These are phyloP conservation scores for Miltochrista miniata DNA, from an alignment of 2,888 invertebrate species.

Conservation along the genomic window DNA sequence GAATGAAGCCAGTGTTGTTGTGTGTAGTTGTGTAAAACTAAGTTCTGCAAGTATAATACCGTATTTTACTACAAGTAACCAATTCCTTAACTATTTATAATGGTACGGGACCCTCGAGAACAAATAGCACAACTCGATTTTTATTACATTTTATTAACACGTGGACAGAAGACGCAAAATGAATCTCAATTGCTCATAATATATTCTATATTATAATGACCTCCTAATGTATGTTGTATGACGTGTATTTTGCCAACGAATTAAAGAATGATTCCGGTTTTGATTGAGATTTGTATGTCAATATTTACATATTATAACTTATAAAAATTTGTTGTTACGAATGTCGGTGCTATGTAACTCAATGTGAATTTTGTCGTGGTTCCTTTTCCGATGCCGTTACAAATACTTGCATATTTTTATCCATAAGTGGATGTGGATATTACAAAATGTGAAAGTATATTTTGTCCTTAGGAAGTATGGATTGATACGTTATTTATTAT, in stretches of 20 bases:
- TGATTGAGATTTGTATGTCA: conserved; percentile 20
- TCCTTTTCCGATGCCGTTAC: background rate
- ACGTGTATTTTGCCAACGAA: conserved; percentile 9
- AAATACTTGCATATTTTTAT: background rate
- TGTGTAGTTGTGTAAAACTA: too few species aligned
- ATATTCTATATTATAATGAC: background rate
- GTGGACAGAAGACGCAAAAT: background rate
- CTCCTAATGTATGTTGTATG: conserved; percentile 10
- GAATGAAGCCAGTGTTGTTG: too few species aligned
- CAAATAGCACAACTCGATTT: too few species aligned
- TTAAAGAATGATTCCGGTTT: conserved; percentile 24
- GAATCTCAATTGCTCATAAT: background rate
- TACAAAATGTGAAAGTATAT: too few species aligned
- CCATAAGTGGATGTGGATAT: too few species aligned
- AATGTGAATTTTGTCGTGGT: too few species aligned
- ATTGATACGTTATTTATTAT: too few species aligned
- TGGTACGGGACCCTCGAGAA: too few species aligned
- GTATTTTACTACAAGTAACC: too few species aligned
- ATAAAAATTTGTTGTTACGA: conserved; percentile 4
- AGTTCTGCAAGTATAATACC: too few species aligned
- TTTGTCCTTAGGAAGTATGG: too few species aligned
- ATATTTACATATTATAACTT: conserved; percentile 23
- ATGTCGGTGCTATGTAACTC: background rate
- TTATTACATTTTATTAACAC: background rate
- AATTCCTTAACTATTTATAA: too few species aligned